These are phyloP conservation scores for Kuschelorhynchus macadamiae DNA, from an alignment of 2,888 invertebrate species.

Conservation along the genomic window DNA sequence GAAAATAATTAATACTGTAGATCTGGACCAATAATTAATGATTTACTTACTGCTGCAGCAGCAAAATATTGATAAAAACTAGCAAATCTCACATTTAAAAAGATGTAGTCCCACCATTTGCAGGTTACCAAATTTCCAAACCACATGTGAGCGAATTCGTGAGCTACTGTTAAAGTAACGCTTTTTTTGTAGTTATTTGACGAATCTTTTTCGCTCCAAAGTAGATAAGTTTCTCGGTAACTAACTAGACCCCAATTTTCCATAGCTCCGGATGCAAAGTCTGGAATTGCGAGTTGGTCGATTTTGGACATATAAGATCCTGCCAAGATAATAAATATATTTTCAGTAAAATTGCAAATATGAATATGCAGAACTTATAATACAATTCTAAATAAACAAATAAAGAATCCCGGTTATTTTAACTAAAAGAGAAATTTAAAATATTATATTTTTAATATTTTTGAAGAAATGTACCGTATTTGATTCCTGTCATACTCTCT, in stretches of 20 bases:
- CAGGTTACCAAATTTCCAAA: constrained; percentile 84
- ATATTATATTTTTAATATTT: no score
- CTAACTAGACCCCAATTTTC: constrained; percentile 93
- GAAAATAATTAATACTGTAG: no score
- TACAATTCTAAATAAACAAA: no score
- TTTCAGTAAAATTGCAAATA: no score
- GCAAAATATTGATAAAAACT: constrained; percentile 80
- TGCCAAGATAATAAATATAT: constrained; percentile 5
- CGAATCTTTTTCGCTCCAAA: constrained; percentile 69
- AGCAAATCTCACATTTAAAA: constrained; percentile 83
- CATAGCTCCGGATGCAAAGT: constrained; percentile 89
- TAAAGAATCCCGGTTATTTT: no score
- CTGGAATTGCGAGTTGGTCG: constrained; percentile 66
- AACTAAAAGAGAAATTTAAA: no score
- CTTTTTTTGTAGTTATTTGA: constrained; percentile 75
- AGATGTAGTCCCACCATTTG: constrained; percentile 82
- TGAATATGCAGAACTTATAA: no score
- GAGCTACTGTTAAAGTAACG: constrained; percentile 78
- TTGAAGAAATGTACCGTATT: no score
- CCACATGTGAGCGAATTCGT: constrained; percentile 89
- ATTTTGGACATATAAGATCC: constrained; percentile 71
- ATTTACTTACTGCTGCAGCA: constrained; percentile 46
- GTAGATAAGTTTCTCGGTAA: constrained; percentile 78
- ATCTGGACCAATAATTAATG: no score
- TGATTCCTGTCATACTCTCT: constrained; percentile 50